Evolutionary conservation across 2,888 invertebrate species (phyloP).

Genomic region (Polyommatus iphigenia): DNA sequence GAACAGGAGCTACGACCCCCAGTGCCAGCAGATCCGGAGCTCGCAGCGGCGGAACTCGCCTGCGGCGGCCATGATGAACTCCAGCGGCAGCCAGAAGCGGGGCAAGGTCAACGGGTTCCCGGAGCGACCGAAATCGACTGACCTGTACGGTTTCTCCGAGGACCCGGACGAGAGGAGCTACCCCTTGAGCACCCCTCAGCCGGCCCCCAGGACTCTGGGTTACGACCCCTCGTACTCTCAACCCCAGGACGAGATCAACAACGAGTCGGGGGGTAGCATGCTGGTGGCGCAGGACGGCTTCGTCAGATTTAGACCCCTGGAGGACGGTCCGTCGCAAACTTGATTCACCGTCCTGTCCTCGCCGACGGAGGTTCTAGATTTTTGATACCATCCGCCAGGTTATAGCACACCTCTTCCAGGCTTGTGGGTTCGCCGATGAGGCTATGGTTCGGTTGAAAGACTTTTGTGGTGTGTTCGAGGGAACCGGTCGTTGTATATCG

Average conservation of each 20-base stretch:
- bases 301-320: constrained; percentile 89
- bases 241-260: constrained; percentile 75
- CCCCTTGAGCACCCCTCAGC: constrained; percentile 72
- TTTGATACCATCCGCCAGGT: constrained; percentile 51
- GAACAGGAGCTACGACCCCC: constrained; percentile 74
- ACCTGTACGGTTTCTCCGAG: constrained; percentile 79
- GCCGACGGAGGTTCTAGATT: constrained; percentile 66
- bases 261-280: constrained; percentile 85
- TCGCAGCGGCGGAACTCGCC: constrained; percentile 74
- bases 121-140: constrained; percentile 83
- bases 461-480: constrained; percentile 24
- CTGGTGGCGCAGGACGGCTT: constrained; percentile 95
- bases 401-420: constrained; percentile 28
- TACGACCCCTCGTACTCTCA: constrained; percentile 79
- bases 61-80: constrained; percentile 68
- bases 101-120: constrained; percentile 78
- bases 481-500: constrained; percentile 36
- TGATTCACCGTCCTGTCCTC: constrained; percentile 71
- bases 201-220: constrained; percentile 71
- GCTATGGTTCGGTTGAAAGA: background rate
- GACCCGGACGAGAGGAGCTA: constrained; percentile 69
- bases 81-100: constrained; percentile 74
- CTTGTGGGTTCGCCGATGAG: constrained; percentile 5
- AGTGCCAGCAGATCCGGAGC: constrained; percentile 61
- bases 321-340: constrained; percentile 73